phyloP scores from a whole-genome alignment of 2,113 vertebrate genomes.

The Xiphophorus couchianus region DNA sequence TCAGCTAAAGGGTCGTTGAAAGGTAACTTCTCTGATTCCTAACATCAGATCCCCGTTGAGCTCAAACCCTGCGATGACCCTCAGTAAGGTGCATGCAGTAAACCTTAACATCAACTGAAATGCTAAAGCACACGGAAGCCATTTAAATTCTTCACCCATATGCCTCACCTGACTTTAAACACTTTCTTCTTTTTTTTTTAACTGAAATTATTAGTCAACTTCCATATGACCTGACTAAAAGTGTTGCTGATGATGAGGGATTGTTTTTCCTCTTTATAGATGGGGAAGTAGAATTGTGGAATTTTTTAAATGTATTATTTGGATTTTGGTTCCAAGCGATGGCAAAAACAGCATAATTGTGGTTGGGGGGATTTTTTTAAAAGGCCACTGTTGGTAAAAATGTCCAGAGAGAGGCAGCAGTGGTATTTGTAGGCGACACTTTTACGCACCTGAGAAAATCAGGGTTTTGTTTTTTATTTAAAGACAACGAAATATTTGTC shows the following conservation, averaged over 20 bases:
- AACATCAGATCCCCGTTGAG: conserved; percentile 7
- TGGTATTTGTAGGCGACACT: too few species aligned
- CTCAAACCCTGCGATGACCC: not conserved
- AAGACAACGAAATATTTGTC: too few species aligned
- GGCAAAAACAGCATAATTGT: not conserved
- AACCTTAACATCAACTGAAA: conserved; percentile 1
- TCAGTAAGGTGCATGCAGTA: conserved; percentile 16
- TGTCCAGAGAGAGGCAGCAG: too few species aligned
- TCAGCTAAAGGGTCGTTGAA: conserved; percentile 75
- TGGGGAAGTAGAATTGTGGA: too few species aligned
- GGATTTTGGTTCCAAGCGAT: not conserved
- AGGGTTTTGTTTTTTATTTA: too few species aligned
- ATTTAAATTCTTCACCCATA: not conserved
- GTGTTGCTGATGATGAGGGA: not conserved
- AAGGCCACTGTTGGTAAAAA: not conserved
- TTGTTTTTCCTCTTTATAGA: not conserved
- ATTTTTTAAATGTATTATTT: not conserved
- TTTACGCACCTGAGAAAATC: too few species aligned
- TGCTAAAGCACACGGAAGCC: not conserved
- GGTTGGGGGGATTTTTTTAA: not conserved
- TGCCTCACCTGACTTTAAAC: not conserved
- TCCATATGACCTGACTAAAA: not conserved
- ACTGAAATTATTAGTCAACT: not conserved
- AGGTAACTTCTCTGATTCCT: conserved; percentile 69
- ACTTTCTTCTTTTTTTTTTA: not conserved